These are phyloP conservation scores for Actinia tenebrosa DNA, from an alignment of 64 coral and sea anemone species.

Conservation along the genomic window DNA sequence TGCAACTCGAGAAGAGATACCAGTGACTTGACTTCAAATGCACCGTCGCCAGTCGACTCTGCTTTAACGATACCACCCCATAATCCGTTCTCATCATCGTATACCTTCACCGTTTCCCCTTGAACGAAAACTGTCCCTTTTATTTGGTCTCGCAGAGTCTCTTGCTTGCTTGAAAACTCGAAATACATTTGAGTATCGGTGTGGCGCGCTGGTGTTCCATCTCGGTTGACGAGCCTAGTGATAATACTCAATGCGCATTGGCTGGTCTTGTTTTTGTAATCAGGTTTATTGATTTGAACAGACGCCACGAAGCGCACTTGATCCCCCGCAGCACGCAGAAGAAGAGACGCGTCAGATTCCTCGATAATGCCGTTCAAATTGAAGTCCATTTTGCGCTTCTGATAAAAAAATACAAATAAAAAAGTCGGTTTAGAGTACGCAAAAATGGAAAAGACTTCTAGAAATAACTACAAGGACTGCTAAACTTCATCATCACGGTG, in stretches of 20 bases:
- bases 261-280: slow-evolving; percentile 34
- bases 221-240: slow-evolving; percentile 4
- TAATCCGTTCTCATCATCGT: slow-evolving; percentile 36
- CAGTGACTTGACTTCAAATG: not conserved
- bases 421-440: not conserved
- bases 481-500: no score
- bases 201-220: not conserved
- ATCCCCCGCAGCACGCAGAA: slow-evolving; percentile 36
- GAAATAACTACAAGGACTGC: no score
- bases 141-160: slow-evolving; percentile 14
- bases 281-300: slow-evolving; percentile 31
- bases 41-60: not conserved
- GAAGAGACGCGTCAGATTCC: slow-evolving; percentile 52
- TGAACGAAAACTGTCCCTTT: slow-evolving; percentile 8
- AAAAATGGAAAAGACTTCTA: not conserved
- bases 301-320: slow-evolving; percentile 31
- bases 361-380: slow-evolving; percentile 48
- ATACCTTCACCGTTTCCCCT: slow-evolving; percentile 30
- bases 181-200: slow-evolving; percentile 35
- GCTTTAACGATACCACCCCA: slow-evolving; percentile 50
- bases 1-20: slow-evolving; percentile 27
- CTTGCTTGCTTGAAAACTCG: slow-evolving; percentile 34
- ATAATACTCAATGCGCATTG: slow-evolving; percentile 34
- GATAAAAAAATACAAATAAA: not conserved
- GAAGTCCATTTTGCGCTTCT: slow-evolving; percentile 57